A percentile compares a stretch with the other conserved stretches of the same genome.
These are phyloP conservation scores for Mercenaria mercenaria DNA, from an alignment of 1,140 invertebrate genomes.

Conservation along the genomic window DNA sequence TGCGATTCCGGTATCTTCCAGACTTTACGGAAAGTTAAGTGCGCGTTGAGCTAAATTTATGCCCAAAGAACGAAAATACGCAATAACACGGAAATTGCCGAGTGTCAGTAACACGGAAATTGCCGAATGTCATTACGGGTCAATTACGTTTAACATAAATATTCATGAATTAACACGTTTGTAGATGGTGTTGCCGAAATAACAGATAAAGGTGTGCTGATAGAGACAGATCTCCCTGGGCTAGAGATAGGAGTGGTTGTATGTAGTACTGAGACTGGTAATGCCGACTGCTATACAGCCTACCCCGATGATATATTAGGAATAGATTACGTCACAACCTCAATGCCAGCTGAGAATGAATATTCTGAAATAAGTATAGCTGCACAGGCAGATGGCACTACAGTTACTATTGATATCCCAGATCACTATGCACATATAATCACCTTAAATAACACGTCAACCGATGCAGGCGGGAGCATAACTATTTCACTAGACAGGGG, in stretches of 20 bases:
- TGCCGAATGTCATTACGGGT: no score
- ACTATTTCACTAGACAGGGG: neutral
- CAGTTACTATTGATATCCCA: neutral
- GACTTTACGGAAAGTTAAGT: no score
- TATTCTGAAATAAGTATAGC: constrained; percentile 31
- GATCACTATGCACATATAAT: neutral
- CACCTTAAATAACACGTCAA: neutral
- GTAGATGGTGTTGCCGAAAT: constrained; percentile 1
- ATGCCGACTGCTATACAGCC: constrained; percentile 38
- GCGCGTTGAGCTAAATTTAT: no score
- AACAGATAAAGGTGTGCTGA: constrained; percentile 3
- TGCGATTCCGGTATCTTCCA: no score
- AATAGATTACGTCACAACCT: constrained; percentile 6
- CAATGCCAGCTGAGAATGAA: constrained; percentile 14
- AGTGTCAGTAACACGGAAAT: no score
- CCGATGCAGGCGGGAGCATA: neutral
- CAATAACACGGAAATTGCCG: no score
- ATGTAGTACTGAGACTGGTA: neutral
- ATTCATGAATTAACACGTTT: no score
- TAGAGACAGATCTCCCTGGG: neutral
- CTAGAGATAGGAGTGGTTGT: constrained; percentile 27
- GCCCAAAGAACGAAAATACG: no score
- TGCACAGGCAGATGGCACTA: constrained; percentile 5
- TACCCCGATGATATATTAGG: constrained; percentile 17
- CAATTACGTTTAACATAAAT: no score